Evolutionary conservation across 2,113 vertebrate species (phyloP).

Genomic region (Aythya baeri): DNA sequence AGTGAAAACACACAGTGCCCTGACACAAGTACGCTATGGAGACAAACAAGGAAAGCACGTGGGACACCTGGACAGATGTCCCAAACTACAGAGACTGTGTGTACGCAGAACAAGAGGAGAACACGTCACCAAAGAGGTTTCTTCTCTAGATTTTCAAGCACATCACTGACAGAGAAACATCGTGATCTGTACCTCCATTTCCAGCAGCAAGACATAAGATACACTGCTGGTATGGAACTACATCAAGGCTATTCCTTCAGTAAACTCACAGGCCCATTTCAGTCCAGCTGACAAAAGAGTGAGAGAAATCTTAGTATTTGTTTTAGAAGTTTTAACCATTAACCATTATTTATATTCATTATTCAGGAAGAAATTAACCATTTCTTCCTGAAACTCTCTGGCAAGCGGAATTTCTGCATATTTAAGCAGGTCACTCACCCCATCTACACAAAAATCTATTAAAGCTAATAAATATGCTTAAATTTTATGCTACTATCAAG

Average conservation of each 20-base stretch:
- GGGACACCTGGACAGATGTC: neutral
- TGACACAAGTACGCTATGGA: fast-evolving
- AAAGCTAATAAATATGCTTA: neutral
- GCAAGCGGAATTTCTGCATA: neutral
- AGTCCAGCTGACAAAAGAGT: neutral
- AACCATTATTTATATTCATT: neutral
- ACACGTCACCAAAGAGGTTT: fast-evolving
- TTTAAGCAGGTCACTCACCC: neutral
- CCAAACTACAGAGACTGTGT: fast-evolving
- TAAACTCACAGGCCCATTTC: neutral
- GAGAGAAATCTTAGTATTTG: neutral
- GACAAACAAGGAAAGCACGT: neutral
- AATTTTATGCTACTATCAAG: neutral
- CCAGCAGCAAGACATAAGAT: neutral
- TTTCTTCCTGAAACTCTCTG: neutral
- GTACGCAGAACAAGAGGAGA: fast-evolving
- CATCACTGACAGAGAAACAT: fast-evolving
- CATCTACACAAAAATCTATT: neutral
- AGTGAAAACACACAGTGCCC: neutral
- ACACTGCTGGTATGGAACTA: neutral
- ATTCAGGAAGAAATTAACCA: neutral
- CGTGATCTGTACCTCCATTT: fast-evolving
- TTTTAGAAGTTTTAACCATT: neutral
- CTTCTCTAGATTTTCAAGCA: neutral
- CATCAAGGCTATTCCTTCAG: neutral